Evolutionary conservation across 1,140 invertebrate species (phyloP).

Genomic region (Brachionus asplanchnoidis): DNA sequence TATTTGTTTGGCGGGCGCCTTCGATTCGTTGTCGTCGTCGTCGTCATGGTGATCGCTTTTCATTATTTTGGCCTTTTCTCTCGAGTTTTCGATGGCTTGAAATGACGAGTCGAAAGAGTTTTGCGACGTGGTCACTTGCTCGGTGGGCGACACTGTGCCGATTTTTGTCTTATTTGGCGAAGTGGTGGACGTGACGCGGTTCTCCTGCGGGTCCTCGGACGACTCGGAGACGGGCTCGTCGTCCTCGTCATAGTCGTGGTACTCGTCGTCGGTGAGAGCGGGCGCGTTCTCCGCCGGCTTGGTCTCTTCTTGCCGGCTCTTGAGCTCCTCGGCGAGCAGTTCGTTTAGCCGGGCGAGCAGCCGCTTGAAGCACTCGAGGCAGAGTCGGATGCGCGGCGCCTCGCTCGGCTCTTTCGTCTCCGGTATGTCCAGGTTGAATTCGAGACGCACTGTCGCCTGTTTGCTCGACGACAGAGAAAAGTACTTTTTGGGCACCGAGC

Average conservation of each 20-base stretch:
- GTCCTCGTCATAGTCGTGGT: constrained; percentile 20
- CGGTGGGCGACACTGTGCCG: neutral
- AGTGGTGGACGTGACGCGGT: neutral
- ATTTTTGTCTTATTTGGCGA: constrained; percentile 4
- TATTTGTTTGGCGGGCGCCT: neutral
- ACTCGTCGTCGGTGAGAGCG: neutral
- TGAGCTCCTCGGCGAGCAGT: neutral
- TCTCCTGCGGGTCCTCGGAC: neutral
- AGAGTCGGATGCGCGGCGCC: neutral
- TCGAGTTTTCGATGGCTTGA: constrained; percentile 6
- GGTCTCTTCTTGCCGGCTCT: neutral
- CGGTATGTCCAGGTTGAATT: constrained; percentile 29
- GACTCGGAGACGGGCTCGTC: neutral
- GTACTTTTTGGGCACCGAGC: neutral
- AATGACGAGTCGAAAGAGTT: neutral
- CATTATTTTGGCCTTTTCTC: constrained; percentile 21
- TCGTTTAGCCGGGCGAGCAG: neutral
- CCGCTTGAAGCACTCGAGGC: neutral
- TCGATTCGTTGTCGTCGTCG: neutral
- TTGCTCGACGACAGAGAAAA: neutral
- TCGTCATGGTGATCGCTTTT: neutral
- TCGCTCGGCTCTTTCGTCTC: neutral
- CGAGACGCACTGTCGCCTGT: neutral
- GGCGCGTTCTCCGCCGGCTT: neutral
- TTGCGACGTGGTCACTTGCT: neutral